Evolutionary conservation across 2,888 invertebrate genomes (phyloP).

Genomic region (Xanthia icteritia): DNA sequence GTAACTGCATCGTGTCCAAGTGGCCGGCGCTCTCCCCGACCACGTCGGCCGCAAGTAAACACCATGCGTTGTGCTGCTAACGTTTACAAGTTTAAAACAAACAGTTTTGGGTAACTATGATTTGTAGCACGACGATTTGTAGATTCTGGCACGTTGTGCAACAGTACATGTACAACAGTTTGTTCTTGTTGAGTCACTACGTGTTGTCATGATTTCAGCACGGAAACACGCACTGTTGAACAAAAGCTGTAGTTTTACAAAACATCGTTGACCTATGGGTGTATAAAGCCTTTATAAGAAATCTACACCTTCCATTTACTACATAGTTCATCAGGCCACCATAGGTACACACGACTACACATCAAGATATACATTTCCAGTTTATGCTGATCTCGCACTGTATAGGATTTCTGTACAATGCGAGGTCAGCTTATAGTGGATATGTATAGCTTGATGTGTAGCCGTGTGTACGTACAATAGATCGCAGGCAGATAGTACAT

Average conservation of each 20-base stretch:
- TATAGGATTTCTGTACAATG: no score
- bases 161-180: neutral
- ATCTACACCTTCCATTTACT: neutral
- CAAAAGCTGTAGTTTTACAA: neutral
- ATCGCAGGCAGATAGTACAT: no score
- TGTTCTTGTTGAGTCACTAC: neutral
- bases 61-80: constrained; percentile 10
- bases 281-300: neutral
- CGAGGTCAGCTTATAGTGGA: no score
- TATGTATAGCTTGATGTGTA: no score
- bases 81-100: constrained; percentile 12
- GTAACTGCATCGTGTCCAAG: constrained; percentile 28
- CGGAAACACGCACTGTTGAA: neutral
- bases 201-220: neutral
- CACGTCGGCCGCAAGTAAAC: constrained; percentile 19
- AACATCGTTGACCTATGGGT: neutral
- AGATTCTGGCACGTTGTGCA: no score
- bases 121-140: constrained; percentile 6
- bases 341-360: no score
- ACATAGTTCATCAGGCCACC: neutral
- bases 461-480: no score
- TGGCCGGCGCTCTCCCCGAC: constrained; percentile 8
- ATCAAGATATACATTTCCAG: no score
- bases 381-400: no score
- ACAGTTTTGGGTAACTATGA: constrained; percentile 17